phyloP scores from a whole-genome alignment of 2,888 invertebrate species.

The Calliopum simillimum region DNA sequence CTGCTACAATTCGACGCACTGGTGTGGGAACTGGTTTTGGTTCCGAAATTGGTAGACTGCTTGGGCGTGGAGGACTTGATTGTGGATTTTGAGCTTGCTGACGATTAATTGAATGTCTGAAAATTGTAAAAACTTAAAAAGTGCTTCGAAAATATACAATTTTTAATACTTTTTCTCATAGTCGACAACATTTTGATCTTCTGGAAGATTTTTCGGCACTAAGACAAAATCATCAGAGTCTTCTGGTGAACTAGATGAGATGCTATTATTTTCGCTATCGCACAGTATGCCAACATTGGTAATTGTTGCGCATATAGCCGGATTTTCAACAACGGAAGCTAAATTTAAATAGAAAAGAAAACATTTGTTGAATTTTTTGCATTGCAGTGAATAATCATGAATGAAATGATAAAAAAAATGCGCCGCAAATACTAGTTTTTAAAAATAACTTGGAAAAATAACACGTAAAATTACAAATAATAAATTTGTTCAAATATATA shows the following conservation, averaged over 20 bases:
- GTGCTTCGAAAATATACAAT: background rate
- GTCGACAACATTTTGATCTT: slow-evolving; percentile 69
- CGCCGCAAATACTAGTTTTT: background rate
- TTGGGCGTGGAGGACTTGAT: slow-evolving; percentile 76
- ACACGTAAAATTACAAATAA: slow-evolving; percentile 10
- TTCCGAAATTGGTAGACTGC: slow-evolving; percentile 78
- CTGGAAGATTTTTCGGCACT: slow-evolving; percentile 77
- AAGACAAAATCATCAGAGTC: slow-evolving; percentile 83
- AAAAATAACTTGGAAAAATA: too few relatives aligned
- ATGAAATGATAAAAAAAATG: slow-evolving; percentile 17
- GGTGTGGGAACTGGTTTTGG: slow-evolving; percentile 81
- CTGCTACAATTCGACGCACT: slow-evolving; percentile 58
- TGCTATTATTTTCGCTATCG: slow-evolving; percentile 67
- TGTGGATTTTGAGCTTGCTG: slow-evolving; percentile 50
- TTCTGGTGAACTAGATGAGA: slow-evolving; percentile 75
- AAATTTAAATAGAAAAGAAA: slow-evolving; percentile 9
- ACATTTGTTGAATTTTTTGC: background rate
- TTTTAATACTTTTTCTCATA: slow-evolving; percentile 59
- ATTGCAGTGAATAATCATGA: background rate
- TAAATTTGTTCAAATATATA: slow-evolving; percentile 31
- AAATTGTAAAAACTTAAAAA: slow-evolving; percentile 19
- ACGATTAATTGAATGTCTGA: slow-evolving; percentile 50
- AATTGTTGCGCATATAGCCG: slow-evolving; percentile 71
- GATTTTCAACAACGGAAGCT: slow-evolving; percentile 70
- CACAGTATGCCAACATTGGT: slow-evolving; percentile 71